A percentile compares a stretch with the other conserved stretches of the same genome.
phyloP scores from a whole-genome alignment of 2,113 vertebrate genomes.

The Zeus faber region DNA sequence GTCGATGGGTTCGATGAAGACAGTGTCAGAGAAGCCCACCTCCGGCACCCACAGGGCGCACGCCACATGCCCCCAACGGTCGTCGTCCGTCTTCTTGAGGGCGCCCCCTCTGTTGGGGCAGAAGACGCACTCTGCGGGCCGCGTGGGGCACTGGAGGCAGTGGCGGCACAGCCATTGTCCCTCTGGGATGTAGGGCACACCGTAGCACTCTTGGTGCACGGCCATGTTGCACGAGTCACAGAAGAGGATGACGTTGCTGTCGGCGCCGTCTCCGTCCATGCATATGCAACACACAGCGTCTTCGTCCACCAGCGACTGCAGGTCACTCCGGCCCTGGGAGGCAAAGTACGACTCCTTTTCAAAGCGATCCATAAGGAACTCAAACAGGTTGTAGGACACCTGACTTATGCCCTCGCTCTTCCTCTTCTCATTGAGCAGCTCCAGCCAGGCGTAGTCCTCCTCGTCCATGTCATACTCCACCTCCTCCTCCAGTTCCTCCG shows the following conservation, averaged over 20 bases:
- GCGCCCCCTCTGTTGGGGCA: slow-evolving; percentile 97
- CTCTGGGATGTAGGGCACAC: slow-evolving; percentile 96
- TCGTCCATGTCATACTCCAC: slow-evolving; percentile 99
- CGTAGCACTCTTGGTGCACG: slow-evolving; percentile 98
- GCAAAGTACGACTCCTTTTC: slow-evolving; percentile 93
- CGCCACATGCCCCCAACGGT: slow-evolving; percentile 96
- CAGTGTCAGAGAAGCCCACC: slow-evolving; percentile 96
- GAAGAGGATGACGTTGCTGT: slow-evolving; percentile 97
- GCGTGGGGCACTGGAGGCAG: slow-evolving; percentile 88
- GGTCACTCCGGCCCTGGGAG: slow-evolving; percentile 85
- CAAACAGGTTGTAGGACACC: slow-evolving; percentile 93
- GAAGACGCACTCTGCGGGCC: slow-evolving; percentile 89
- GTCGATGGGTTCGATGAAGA: slow-evolving; percentile 98
- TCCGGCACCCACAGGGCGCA: slow-evolving; percentile 98
- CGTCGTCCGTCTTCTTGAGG: slow-evolving; percentile 97
- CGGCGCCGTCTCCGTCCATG: slow-evolving; percentile 97
- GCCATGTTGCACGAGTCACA: slow-evolving; percentile 97
- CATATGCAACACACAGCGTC: slow-evolving; percentile 99
- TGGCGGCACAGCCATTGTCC: slow-evolving; percentile 97
- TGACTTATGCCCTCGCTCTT: slow-evolving; percentile 87
- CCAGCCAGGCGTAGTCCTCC: slow-evolving; percentile 97
- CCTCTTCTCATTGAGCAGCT: slow-evolving; percentile 91
- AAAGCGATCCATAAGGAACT: slow-evolving; percentile 97
- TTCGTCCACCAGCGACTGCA: slow-evolving; percentile 90
- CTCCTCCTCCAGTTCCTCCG: slow-evolving; percentile 92